phyloP scores from a whole-genome alignment of 2,797 vertebrate species.

The Darevskia mixta region DNA sequence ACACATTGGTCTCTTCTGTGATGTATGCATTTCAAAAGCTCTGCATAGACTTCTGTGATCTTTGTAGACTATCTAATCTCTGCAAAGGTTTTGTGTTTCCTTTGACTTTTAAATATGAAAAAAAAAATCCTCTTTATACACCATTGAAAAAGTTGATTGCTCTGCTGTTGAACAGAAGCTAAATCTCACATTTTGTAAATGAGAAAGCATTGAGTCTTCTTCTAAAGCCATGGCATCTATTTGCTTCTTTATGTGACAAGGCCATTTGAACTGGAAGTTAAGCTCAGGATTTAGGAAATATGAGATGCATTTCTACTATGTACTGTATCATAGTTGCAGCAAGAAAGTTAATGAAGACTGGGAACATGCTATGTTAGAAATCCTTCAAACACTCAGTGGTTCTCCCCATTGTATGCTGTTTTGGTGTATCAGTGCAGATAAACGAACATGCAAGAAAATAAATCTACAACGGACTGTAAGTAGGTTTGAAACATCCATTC shows the following conservation, averaged over 20 bases:
- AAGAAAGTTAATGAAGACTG: neutral
- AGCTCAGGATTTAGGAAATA: neutral
- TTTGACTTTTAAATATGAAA: constrained; percentile 27
- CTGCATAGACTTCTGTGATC: constrained; percentile 24
- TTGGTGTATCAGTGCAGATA: neutral
- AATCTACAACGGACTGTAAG: neutral
- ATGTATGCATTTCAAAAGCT: constrained; percentile 49
- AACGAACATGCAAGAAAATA: neutral
- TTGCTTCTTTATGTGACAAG: constrained; percentile 10
- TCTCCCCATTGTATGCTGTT: neutral
- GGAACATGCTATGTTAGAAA: neutral
- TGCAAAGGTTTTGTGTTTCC: constrained; percentile 54
- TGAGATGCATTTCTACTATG: neutral
- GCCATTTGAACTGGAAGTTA: constrained; percentile 35
- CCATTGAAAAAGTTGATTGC: constrained; percentile 33
- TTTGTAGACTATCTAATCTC: constrained; percentile 46
- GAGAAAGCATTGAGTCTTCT: neutral
- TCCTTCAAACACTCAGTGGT: neutral
- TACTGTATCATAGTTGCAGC: neutral
- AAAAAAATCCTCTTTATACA: neutral
- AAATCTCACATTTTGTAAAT: constrained; percentile 20
- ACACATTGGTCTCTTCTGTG: constrained; percentile 54
- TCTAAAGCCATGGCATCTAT: neutral
- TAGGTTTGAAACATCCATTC: neutral
- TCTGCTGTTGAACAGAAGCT: constrained; percentile 12